phyloP scores from a whole-genome alignment of 2,797 vertebrate genomes.

The Micropoecilia bifurca region DNA sequence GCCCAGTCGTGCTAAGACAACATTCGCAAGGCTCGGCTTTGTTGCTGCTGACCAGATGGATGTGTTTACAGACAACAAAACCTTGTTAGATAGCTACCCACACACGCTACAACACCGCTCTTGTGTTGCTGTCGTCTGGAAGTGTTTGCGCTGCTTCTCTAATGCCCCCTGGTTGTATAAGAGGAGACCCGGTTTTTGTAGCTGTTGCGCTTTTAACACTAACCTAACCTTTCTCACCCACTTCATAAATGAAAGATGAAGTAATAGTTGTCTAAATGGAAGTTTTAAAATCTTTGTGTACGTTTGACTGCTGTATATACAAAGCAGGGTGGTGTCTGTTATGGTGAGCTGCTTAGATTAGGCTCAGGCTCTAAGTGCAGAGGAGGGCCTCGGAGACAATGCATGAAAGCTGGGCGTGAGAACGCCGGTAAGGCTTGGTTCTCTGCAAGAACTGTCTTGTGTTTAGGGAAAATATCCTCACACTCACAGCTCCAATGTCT shows the following conservation, averaged over 20 bases:
- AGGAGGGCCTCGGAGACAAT: conserved; percentile 74
- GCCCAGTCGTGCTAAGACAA: conserved; percentile 26
- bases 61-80: conserved; percentile 76
- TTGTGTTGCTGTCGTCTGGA: conserved; percentile 41
- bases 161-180: conserved; percentile 7
- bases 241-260: conserved; percentile 15
- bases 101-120: conserved; percentile 49
- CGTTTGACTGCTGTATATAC: conserved; percentile 27
- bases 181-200: conserved; percentile 16
- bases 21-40: conserved; percentile 51
- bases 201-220: conserved; percentile 13
- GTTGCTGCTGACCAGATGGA: conserved; percentile 76
- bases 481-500: conserved; percentile 81
- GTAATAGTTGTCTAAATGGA: conserved; percentile 20
- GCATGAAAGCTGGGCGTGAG: conserved; percentile 79
- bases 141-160: conserved; percentile 23
- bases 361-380: conserved; percentile 59
- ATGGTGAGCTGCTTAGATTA: conserved; percentile 69
- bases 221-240: conserved; percentile 26
- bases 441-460: conserved; percentile 83
- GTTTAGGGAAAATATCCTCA: conserved; percentile 81
- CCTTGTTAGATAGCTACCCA: conserved; percentile 73
- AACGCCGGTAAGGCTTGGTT: conserved; percentile 79
- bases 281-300: conserved; percentile 21
- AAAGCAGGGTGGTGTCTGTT: conserved; percentile 62